Evolutionary conservation across 1,140 invertebrate genomes (phyloP), one percentile per base, ranked within the genome.

Genomic region (Formica exsecta): DNA sequence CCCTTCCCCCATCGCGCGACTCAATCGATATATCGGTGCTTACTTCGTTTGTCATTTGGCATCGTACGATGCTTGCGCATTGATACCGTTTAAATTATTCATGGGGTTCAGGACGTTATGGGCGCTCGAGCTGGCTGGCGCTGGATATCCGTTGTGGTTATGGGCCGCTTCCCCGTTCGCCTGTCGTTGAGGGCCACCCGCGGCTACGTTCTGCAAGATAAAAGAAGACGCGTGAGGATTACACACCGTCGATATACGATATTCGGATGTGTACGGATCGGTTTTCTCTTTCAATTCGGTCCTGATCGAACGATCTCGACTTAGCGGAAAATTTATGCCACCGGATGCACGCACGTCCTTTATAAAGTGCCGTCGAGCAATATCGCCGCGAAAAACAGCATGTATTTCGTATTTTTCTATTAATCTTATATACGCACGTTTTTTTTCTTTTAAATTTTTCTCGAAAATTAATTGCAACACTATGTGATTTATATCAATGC

Each of bases 41-140:
- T 94, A 95, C 92, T 95, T 95, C 68, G 93, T 88, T 86, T 94
- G 94, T 95, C 94, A 95, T 95, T 95, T 95, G 61, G 93, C 76
- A 68, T 95, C 95, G 93, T 94, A 95, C 83, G 90, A 92, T 88
- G 93, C 89, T 91, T 93, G 93, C 54, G 93, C 92, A 90, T 93
- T 95, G 92, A 94, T 94, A 81, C 94, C 94, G 89, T 95, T 95
- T 91, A 95, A 93, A 94, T 94, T 94, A 92, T 95, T 94, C 93
- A 95, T 94, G 61, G 93, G 92, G 91, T 93, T 95, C 57, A 94
- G 90, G 73, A 92, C 90, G 86, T 92, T 94, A 92, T 93, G 93
- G 86, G 92, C 90, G 83, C 93, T 93, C 32, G 94, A 92, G 68
- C 93, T 93, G 6, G 94, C 91, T n/a, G 94, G 91, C 44, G 92